Evolutionary conservation across 2,797 vertebrate genomes (phyloP), one percentile per base, ranked within the genome.

Genomic region (Cynodonichthys magdalenae): DNA sequence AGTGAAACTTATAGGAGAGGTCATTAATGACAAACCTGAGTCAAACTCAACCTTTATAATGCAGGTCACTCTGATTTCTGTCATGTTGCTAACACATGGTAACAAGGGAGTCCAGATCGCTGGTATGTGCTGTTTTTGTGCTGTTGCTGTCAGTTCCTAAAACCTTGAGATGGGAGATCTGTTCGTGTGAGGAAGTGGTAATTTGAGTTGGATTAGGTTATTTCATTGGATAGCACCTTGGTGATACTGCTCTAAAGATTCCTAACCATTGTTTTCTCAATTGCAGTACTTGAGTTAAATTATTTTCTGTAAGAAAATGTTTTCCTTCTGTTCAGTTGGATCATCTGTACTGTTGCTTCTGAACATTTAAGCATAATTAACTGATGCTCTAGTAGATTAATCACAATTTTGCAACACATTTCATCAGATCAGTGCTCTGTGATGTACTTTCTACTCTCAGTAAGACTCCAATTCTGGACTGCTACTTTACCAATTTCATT

Each of bases 51-150:
- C 36, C 36, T 66, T 57, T 64, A 47, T 57, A 72, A 62, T 34
- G 75, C 66, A 80, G 86, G 83, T 86, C 86, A 86, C 50, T 74
- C 67, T 47, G 71, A 70, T 92, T 90, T 92, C 92, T 82, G 58
- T 62, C 19, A 34, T 31, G 11, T 63, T 77, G 79, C 82, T 77
- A 83, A 88, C 84, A 90, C 82, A 62, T 71, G 83, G 75, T 82
- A 72, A 51, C 28, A 6, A 75, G 59, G 62, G 70, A 82, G 61
- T 82, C 73, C 59, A 81, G 82, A 67, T 64, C 78, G 79, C 83
- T 68, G 63, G 74, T 80, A 82, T 60, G 60, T 83, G 77, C 81
- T 64, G 70, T 82, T 79, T 66, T 60, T 78, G 68, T 53, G 60
- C 79, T 84, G 74, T 70, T 74, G 66, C 74, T 74, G 78, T 89